Conservation (phyloP, 2,797 vertebrate genomes). For the Hephaestus fuliginosus region DNA sequence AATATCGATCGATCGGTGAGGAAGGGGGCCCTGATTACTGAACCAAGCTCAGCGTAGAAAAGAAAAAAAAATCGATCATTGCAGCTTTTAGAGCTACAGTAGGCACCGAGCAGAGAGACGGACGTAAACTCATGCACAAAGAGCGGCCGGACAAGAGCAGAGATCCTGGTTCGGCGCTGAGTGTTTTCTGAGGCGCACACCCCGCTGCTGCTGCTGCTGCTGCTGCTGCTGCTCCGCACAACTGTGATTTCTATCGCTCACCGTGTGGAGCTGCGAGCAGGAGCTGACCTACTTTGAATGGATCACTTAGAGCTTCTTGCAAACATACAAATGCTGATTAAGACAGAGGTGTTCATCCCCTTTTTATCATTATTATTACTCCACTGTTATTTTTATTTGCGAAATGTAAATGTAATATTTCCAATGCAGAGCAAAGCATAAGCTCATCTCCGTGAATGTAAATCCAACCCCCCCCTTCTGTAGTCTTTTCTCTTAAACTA, state of each 20-base stretch:
- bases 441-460: conserved; percentile 16
- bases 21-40: conserved; percentile 90
- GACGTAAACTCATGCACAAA: conserved; percentile 80
- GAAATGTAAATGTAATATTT: not conserved
- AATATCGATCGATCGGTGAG: conserved; percentile 89
- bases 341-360: conserved; percentile 8
- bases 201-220: conserved; percentile 70
- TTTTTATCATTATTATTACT: too few species aligned
- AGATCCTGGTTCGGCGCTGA: conserved; percentile 62
- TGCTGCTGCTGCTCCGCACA: conserved; percentile 17
- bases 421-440: conserved; percentile 8
- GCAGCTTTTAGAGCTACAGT: conserved; percentile 90
- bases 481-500: conserved; percentile 20
- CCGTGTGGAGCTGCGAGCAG: conserved; percentile 38
- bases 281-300: conserved; percentile 65
- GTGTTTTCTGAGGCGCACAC: conserved; percentile 65
- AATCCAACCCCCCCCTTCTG: not conserved
- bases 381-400: not conserved
- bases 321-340: conserved; percentile 31
- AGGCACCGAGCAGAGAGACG: conserved; percentile 81
- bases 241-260: conserved; percentile 51
- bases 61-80: conserved; percentile 87
- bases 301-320: conserved; percentile 30
- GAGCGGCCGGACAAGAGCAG: conserved; percentile 69
- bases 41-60: conserved; percentile 88